Base-by-base conservation (phyloP, 2,888 invertebrate genomes). In the Blera fallax region DNA sequence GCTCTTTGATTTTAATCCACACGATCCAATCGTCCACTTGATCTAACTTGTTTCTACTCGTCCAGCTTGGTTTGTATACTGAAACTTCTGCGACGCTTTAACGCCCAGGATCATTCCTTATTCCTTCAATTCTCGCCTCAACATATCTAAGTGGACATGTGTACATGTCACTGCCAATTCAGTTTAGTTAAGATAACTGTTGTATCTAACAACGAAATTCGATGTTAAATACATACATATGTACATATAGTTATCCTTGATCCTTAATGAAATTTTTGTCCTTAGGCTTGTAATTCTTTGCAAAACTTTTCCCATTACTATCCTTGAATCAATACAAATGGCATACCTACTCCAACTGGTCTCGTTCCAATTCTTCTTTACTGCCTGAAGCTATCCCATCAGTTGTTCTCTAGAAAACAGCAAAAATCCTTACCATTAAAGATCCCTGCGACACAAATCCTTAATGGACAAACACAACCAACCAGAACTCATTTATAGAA, bases 371-470 rank as follows among this genome's bases (percentile, higher is more conserved):
- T 24, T 21, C 24, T 50, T 50, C 11, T 50, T 3, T n/a, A n/a
- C n/a, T n/a, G 21, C 50, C 45, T 18, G 2, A 18, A 45, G 45
- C 18, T 21, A 10, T 18, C 2, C 8, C 7, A 45, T 45, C 45
- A 45, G 18, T 16, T 7, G 18, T 45, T 8, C 16, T 14, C 16
- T 24, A 11, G 11, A 11, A 24, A 8, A 29, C 29, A 10, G 1
- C 32, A 54, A 32, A 34, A 56, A 34, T 32, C 32, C 16, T 18
- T 54, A 32, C 32, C 54, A 32, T 54, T 54, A 29, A 16, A 32
- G 54, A 54, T 32, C 16, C 32, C 54, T 34, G 18, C 32, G 54
- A 56, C 32, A 56, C 54, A 56, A 56, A 34, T 56, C 54, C 32
- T 16, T 34, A 56, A 56, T 34, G 52, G 29, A 14, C 52, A 34